Evolutionary conservation across 1,140 invertebrate species (phyloP).

Genomic region (Bombus waltoni): DNA sequence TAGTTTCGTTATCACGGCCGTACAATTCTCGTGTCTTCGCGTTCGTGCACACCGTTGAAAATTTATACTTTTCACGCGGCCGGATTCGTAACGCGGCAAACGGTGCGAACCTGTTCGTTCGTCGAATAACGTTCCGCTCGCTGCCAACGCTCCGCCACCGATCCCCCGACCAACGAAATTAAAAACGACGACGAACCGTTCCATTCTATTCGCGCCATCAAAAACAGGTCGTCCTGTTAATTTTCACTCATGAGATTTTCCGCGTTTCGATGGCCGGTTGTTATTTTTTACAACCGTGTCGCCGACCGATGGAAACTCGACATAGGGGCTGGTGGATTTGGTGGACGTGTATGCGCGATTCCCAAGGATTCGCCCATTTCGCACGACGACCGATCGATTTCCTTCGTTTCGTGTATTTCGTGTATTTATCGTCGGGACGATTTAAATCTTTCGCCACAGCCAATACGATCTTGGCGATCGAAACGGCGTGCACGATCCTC

Average conservation of each 20-base stretch:
- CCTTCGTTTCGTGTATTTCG: neutral
- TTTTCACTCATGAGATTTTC: constrained; percentile 26
- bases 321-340: neutral
- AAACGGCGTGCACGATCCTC: neutral
- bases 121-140: neutral
- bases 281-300: neutral
- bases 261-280: neutral
- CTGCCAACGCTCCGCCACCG: too few species aligned
- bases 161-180: constrained; percentile 32
- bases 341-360: neutral
- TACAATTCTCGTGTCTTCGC: constrained; percentile 25
- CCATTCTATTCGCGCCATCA: constrained; percentile 19
- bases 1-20: constrained; percentile 25
- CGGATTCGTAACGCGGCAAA: neutral
- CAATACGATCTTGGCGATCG: neutral
- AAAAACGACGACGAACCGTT: constrained; percentile 35
- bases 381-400: neutral
- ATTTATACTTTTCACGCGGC: constrained; percentile 33
- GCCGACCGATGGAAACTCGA: neutral
- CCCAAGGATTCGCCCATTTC: neutral
- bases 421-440: neutral
- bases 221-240: constrained; percentile 24
- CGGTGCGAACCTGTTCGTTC: neutral
- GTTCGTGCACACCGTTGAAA: neutral
- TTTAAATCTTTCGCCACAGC: constrained; percentile 29